Conservation (phyloP, 2,797 vertebrate species). For the Harpagifer antarcticus region DNA sequence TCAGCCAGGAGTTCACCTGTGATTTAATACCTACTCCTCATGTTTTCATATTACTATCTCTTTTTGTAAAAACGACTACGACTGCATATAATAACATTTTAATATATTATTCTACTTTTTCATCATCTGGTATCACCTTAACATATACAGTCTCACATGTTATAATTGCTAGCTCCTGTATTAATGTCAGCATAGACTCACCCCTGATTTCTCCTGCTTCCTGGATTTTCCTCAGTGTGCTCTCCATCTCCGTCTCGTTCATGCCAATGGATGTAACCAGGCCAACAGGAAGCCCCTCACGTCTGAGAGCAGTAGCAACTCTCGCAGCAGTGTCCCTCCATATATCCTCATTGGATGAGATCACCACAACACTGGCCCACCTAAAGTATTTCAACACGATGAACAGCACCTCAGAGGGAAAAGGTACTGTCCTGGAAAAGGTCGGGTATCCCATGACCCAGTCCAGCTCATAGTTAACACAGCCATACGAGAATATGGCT, state of each 20-base stretch:
- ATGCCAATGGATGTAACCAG: constrained; percentile 80
- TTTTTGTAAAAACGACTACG: not conserved
- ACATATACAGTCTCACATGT: not conserved
- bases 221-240: constrained; percentile 77
- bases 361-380: constrained; percentile 85
- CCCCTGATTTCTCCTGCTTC: constrained; percentile 80
- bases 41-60: not conserved
- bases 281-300: constrained; percentile 80
- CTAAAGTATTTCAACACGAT: constrained; percentile 83
- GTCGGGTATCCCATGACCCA: constrained; percentile 77
- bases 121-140: not conserved
- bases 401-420: constrained; percentile 80
- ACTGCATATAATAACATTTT: not conserved
- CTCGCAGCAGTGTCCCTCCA: constrained; percentile 84
- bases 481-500: constrained; percentile 83
- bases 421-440: constrained; percentile 77
- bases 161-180: not conserved
- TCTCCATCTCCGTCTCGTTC: constrained; percentile 81
- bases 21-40: not conserved
- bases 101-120: not conserved
- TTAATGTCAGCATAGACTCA: constrained; percentile 57
- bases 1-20: not conserved
- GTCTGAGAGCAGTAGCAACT: constrained; percentile 81
- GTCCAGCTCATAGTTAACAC: constrained; percentile 84
- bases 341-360: constrained; percentile 86